Evolutionary conservation across 2,113 vertebrate genomes (phyloP).

Genomic region (Prunella himalayana): DNA sequence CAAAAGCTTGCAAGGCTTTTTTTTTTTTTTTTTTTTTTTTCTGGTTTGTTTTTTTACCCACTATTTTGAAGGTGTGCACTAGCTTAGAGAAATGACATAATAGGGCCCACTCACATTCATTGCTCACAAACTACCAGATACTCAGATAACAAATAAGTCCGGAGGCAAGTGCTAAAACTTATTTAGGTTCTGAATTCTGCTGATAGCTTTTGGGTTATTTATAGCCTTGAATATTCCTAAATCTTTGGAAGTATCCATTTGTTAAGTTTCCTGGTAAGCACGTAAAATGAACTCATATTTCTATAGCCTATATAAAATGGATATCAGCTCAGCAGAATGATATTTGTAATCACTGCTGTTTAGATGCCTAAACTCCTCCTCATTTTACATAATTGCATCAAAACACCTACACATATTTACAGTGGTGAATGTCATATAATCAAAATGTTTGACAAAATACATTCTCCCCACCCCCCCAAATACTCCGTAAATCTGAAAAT

Average conservation of each 20-base stretch:
- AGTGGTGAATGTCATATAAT: not conserved
- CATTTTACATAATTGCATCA: not conserved
- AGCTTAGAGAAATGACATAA: not conserved
- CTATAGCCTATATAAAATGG: not conserved
- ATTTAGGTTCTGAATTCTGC: not conserved
- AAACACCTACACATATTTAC: not conserved
- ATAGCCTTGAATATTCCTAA: not conserved
- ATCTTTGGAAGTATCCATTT: not conserved
- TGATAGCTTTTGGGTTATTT: not conserved
- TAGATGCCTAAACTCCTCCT: not conserved
- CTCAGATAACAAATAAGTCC: not conserved
- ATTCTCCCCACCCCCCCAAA: fast-evolving
- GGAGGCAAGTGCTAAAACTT: not conserved
- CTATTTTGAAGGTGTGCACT: not conserved
- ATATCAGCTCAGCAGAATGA: not conserved
- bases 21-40: too few relatives aligned
- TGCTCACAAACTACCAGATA: not conserved
- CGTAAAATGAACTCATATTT: not conserved
- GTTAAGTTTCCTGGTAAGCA: not conserved
- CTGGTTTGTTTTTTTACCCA: not conserved
- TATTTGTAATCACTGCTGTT: not conserved
- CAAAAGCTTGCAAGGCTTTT: not conserved
- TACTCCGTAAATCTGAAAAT: not conserved
- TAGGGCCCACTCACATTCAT: not conserved
- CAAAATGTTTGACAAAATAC: not conserved